Conservation (phyloP, 2,888 invertebrate genomes). For the Dione juno region DNA sequence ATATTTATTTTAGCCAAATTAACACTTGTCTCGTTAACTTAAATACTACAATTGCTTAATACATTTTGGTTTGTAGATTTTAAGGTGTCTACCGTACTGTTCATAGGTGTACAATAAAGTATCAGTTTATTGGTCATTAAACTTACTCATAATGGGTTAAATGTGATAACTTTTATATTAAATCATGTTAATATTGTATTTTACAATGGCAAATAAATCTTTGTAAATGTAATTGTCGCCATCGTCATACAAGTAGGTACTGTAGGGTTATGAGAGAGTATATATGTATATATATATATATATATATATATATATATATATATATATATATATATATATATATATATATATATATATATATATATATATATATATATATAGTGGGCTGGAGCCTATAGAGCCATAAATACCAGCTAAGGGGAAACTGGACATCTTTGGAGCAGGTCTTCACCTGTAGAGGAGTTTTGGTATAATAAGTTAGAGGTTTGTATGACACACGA, state of each 20-base stretch:
- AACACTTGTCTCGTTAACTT: conserved; percentile 1
- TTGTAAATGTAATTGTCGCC: conserved; percentile 4
- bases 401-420: too few relatives aligned
- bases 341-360: too few relatives aligned
- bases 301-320: too few relatives aligned
- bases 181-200: conserved; percentile 39
- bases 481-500: too few relatives aligned
- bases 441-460: too few relatives aligned
- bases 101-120: conserved; percentile 45
- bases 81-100: conserved; percentile 34
- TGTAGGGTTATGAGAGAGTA: background rate
- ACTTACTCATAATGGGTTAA: conserved; percentile 43
- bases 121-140: conserved; percentile 44
- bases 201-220: conserved; percentile 28
- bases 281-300: too few relatives aligned
- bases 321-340: too few relatives aligned
- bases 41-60: conserved; percentile 25
- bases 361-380: too few relatives aligned
- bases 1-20: conserved; percentile 18
- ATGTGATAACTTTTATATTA: conserved; percentile 42
- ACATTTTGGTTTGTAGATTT: conserved; percentile 5
- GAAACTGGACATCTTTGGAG: too few relatives aligned
- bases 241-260: background rate
- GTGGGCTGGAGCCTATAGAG: too few relatives aligned
- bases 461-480: too few relatives aligned